Evolutionary conservation across 2,797 vertebrate species (phyloP), one percentile per base, ranked within the genome.

Genomic region (Thripadectes ignobilis): DNA sequence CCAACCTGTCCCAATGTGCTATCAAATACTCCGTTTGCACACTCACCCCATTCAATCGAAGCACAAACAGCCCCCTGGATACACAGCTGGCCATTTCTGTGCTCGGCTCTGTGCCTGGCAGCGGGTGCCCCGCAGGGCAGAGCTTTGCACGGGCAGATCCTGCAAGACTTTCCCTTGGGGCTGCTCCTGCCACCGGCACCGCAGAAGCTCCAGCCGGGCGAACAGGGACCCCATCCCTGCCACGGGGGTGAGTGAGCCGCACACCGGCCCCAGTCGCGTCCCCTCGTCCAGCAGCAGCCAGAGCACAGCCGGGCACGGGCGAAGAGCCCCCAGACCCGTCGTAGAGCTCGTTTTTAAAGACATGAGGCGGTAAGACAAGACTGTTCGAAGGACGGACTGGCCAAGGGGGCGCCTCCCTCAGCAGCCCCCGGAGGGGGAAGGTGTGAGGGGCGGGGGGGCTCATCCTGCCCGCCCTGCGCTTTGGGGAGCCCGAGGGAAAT

Each of bases 271-370:
- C 0, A 23, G 36, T 10, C 36, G 36, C 36, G 36, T 38, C 61
- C 6, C 39, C 34, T 3, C 3, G 12, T 21, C 29, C 14, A 30
- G 30, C 27, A 15, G 5, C 38, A 22, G 9, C 39, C 29, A 41
- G 13, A 18, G 3, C 17, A 22, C 14, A 20, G 3, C 5, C 5
- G 2, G 13, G 54, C 6, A n/a, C 9, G 19, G 18, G 26, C 30
- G 7, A 11, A 52, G 8, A 2, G 7, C 17, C 16, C 6, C 20
- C 49, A 4, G 12, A 43, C 30, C 30, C 8, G 11, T 3, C 8
- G 52, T 30, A 54, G 29, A 19, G 30, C 52, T 32, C 12, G 18
- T 4, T 54, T 32, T 32, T 14, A 19, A 16, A 27, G 26, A 16
- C 19, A 14, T 32, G 3, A 10, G 34, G 22, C 12, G 34, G 8